Percentiles rank a stretch among this genome's conserved stretches.
phyloP scores from a whole-genome alignment of 2,888 invertebrate species.

The Podotricha telesiphe region DNA sequence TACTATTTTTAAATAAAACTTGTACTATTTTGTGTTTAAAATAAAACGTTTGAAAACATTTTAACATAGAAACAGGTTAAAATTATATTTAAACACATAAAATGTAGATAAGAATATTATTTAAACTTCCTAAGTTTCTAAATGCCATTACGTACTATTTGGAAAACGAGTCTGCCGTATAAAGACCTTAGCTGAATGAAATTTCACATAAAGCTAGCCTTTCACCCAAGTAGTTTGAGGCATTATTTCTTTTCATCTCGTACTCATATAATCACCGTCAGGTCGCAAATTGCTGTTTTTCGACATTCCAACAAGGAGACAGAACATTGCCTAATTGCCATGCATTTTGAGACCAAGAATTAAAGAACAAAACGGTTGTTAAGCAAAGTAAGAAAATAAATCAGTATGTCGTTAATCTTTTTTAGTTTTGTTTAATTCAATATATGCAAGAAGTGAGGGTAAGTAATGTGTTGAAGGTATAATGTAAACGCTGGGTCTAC shows the following conservation, averaged over 20 bases:
- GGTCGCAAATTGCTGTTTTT: constrained; percentile 43
- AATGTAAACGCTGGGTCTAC: constrained; percentile 21
- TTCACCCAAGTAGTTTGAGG: constrained; percentile 41
- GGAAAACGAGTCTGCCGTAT: constrained; percentile 39
- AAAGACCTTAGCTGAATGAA: constrained; percentile 39
- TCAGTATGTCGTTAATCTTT: constrained; percentile 12
- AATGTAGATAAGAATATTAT: constrained; percentile 27
- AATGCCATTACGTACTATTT: constrained; percentile 35
- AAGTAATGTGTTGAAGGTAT: constrained; percentile 17
- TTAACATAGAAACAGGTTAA: neutral
- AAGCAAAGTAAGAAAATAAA: constrained; percentile 18
- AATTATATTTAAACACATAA: constrained; percentile 11
- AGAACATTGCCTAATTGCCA: constrained; percentile 44
- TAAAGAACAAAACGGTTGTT: constrained; percentile 24
- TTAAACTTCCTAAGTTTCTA: constrained; percentile 32
- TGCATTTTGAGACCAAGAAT: constrained; percentile 39
- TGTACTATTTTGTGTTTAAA: neutral
- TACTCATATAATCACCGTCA: constrained; percentile 43
- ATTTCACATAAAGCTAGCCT: constrained; percentile 39
- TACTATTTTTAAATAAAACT: neutral
- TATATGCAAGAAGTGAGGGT: constrained; percentile 11
- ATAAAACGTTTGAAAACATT: neutral
- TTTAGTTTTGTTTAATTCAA: constrained; percentile 27
- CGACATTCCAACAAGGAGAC: constrained; percentile 38
- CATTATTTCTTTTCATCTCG: constrained; percentile 43